Evolutionary conservation across 2,113 vertebrate species (phyloP).

Genomic region (Rafetus swinhoei): DNA sequence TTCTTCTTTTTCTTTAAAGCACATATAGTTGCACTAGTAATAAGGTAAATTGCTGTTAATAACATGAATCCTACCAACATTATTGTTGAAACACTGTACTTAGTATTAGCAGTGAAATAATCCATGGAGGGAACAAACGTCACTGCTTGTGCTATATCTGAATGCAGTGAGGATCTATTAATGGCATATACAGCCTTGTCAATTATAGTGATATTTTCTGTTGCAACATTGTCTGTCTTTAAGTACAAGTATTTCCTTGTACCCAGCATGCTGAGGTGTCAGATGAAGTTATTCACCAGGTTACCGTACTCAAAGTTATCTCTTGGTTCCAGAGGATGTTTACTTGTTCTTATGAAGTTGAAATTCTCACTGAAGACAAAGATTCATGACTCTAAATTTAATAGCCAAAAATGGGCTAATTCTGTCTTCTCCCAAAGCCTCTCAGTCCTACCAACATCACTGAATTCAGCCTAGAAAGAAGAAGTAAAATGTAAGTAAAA

Average conservation of each 20-base stretch:
- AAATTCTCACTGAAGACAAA: background rate
- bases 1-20: conserved; percentile 51
- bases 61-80: conserved; percentile 32
- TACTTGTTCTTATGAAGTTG: conserved; percentile 55
- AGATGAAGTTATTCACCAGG: conserved; percentile 60
- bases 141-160: conserved; percentile 64
- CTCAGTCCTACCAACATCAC: background rate
- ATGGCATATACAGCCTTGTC: conserved; percentile 72
- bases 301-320: conserved; percentile 59
- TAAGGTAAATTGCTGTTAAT: conserved; percentile 49
- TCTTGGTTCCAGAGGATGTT: conserved; percentile 55
- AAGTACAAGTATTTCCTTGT: conserved; percentile 70
- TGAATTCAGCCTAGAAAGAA: background rate
- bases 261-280: conserved; percentile 62
- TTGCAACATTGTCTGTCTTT: conserved; percentile 28
- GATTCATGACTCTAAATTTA: background rate
- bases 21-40: conserved; percentile 21
- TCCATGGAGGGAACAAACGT: conserved; percentile 11
- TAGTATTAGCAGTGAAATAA: background rate
- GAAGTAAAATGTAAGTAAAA: background rate
- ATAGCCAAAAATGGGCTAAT: background rate
- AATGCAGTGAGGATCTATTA: conserved; percentile 45
- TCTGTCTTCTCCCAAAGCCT: background rate
- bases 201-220: conserved; percentile 37
- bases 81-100: conserved; percentile 30